These are phyloP conservation scores for Parascotia fuliginaria DNA, from an alignment of 2,888 invertebrate genomes.

Conservation along the genomic window DNA sequence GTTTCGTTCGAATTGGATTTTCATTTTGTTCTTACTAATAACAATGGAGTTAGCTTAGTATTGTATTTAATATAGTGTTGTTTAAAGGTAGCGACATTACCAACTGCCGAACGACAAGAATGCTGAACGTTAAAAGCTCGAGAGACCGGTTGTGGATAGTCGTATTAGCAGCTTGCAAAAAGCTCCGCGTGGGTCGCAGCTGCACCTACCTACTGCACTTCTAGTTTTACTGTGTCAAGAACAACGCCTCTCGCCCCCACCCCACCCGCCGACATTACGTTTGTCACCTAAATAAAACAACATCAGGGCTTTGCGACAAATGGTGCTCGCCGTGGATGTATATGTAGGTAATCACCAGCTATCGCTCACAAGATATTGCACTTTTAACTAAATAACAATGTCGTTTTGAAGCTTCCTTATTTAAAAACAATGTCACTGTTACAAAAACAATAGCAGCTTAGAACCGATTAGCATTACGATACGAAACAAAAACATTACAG, in stretches of 20 bases:
- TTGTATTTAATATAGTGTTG: background rate
- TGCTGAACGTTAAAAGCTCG: slow-evolving; percentile 47
- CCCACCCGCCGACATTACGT: slow-evolving; percentile 53
- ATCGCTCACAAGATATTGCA: slow-evolving; percentile 46
- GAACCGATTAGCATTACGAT: slow-evolving; percentile 15
- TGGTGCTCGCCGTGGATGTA: slow-evolving; percentile 36
- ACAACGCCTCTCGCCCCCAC: slow-evolving; percentile 81
- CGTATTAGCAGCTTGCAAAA: slow-evolving; percentile 70
- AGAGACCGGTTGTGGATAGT: slow-evolving; percentile 58
- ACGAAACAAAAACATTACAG: slow-evolving; percentile 8
- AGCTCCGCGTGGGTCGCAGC: slow-evolving; percentile 80
- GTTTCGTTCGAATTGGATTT: slow-evolving; percentile 2
- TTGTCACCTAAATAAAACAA: slow-evolving; percentile 62
- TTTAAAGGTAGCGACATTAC: slow-evolving; percentile 9
- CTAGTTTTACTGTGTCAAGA: slow-evolving; percentile 86
- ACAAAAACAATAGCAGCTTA: slow-evolving; percentile 39
- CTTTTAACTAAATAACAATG: slow-evolving; percentile 52
- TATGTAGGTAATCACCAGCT: slow-evolving; percentile 52
- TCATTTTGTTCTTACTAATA: background rate
- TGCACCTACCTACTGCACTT: slow-evolving; percentile 86
- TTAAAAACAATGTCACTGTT: slow-evolving; percentile 47
- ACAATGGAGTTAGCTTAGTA: background rate
- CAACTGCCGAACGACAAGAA: slow-evolving; percentile 38
- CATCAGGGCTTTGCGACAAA: slow-evolving; percentile 59
- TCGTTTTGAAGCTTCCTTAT: slow-evolving; percentile 50